Conservation (phyloP, 2,113 vertebrate genomes). For the Variabilichromis moorii region DNA sequence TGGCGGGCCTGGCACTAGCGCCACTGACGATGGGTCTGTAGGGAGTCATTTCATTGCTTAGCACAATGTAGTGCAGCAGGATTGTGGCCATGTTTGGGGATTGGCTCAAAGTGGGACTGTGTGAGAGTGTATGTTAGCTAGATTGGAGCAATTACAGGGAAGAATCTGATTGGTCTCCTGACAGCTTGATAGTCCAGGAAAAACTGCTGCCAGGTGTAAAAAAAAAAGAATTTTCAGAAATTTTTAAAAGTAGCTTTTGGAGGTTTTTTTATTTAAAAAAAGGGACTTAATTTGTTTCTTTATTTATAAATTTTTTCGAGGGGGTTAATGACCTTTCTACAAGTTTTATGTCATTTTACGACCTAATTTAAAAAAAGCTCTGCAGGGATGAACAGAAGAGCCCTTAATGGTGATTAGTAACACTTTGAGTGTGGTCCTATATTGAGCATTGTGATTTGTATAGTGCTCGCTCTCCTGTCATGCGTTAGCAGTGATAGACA, state of each 20-base stretch:
- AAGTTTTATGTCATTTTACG: background rate
- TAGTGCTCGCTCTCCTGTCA: slow-evolving; percentile 20
- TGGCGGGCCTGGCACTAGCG: slow-evolving; percentile 56
- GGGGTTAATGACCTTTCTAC: background rate
- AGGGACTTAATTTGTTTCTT: background rate
- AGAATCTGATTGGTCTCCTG: slow-evolving; percentile 39
- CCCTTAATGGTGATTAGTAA: background rate
- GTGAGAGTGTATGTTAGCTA: slow-evolving; percentile 6
- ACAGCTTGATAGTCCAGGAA: slow-evolving; percentile 5
- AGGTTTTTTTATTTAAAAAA: rapidly evolving
- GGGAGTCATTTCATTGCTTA: slow-evolving; percentile 51
- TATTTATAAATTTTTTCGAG: background rate
- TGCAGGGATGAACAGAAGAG: background rate
- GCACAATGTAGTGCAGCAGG: slow-evolving; percentile 35
- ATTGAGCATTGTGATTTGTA: slow-evolving; percentile 31
- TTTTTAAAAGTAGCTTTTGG: background rate
- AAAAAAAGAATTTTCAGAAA: background rate
- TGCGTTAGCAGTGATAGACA: slow-evolving; percentile 42
- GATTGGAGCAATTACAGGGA: slow-evolving; percentile 57
- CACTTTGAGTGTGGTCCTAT: background rate
- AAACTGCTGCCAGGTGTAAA: slow-evolving; percentile 29
- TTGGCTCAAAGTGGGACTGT: slow-evolving; percentile 7
- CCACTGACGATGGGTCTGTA: slow-evolving; percentile 37
- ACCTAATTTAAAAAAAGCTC: background rate
- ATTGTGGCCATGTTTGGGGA: slow-evolving; percentile 7